Conservation (phyloP, 2,888 invertebrate species). For the Disparrhopalites patrizii region DNA sequence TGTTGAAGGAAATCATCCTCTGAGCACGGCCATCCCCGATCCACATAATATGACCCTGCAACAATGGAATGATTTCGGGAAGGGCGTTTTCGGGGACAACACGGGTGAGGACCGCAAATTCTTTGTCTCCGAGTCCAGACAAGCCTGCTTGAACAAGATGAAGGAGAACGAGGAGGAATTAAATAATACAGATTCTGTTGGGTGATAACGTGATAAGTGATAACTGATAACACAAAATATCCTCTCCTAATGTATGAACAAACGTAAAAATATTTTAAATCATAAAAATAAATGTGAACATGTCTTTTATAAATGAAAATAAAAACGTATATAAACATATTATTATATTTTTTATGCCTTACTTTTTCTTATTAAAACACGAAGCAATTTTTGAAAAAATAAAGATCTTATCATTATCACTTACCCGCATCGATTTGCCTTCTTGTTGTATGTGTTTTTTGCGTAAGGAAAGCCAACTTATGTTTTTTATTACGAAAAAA, state of each 20-base stretch:
- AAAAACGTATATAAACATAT: too few species aligned
- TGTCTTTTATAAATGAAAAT: too few species aligned
- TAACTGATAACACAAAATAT: too few species aligned
- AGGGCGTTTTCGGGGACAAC: constrained; percentile 38
- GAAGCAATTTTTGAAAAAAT: too few species aligned
- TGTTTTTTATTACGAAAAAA: too few species aligned
- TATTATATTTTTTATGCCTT: not conserved
- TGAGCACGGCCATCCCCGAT: constrained; percentile 42
- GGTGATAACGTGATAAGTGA: too few species aligned
- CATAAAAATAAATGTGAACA: too few species aligned
- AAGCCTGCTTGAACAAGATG: constrained; percentile 42
- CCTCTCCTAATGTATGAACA: too few species aligned
- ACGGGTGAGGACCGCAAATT: constrained; percentile 42
- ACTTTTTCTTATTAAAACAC: not conserved
- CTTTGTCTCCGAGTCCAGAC: constrained; percentile 42
- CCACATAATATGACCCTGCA: constrained; percentile 45
- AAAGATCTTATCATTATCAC: too few species aligned
- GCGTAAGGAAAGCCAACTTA: too few species aligned
- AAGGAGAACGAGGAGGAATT: constrained; percentile 20
- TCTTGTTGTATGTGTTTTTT: too few species aligned
- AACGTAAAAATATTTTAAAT: not conserved
- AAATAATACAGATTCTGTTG: not conserved
- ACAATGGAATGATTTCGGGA: constrained; percentile 46
- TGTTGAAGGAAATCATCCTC: constrained; percentile 44
- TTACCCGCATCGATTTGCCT: too few species aligned